A percentile compares a stretch with the other conserved stretches of the same genome.
Evolutionary conservation across 2,888 invertebrate species (phyloP).

Genomic region (Catocala fraxini): DNA sequence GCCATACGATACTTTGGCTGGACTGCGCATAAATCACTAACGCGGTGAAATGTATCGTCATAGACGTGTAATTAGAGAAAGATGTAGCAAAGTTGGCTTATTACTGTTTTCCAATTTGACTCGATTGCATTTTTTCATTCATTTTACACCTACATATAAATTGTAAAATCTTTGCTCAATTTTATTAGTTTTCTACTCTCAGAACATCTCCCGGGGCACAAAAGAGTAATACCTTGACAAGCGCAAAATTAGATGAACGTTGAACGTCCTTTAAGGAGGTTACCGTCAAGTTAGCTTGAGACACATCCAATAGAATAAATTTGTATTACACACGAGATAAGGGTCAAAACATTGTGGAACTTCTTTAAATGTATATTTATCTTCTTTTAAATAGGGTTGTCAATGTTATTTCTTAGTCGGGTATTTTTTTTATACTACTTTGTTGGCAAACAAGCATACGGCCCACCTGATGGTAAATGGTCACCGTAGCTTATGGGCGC

Average conservation of each 20-base stretch:
- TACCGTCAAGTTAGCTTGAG: slow-evolving; percentile 43
- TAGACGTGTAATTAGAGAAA: slow-evolving; percentile 9
- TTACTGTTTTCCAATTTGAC: not conserved
- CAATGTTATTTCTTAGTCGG: not conserved
- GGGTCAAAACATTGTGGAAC: slow-evolving; percentile 48
- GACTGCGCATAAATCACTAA: slow-evolving; percentile 47
- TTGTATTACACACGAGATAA: slow-evolving; percentile 41
- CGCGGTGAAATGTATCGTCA: slow-evolving; percentile 39
- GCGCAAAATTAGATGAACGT: slow-evolving; percentile 42
- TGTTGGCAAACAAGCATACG: too few relatives aligned
- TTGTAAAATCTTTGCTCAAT: too few relatives aligned
- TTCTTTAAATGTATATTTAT: slow-evolving; percentile 40
- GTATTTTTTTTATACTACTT: too few relatives aligned
- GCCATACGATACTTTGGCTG: slow-evolving; percentile 65
- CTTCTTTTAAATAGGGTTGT: slow-evolving; percentile 26
- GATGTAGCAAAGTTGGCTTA: slow-evolving; percentile 7
- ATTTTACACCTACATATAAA: too few relatives aligned
- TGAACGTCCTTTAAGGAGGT: slow-evolving; percentile 51
- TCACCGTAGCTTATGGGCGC: too few relatives aligned
- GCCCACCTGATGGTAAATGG: too few relatives aligned
- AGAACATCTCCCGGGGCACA: slow-evolving; percentile 18
- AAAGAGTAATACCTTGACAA: slow-evolving; percentile 34
- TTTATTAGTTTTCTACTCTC: slow-evolving; percentile 5
- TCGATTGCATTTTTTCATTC: too few relatives aligned
- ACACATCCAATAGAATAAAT: slow-evolving; percentile 38